Evolutionary conservation across 2,113 vertebrate species (phyloP), one percentile per base, ranked within the genome.

Genomic region (Zosterops hypoxanthus): DNA sequence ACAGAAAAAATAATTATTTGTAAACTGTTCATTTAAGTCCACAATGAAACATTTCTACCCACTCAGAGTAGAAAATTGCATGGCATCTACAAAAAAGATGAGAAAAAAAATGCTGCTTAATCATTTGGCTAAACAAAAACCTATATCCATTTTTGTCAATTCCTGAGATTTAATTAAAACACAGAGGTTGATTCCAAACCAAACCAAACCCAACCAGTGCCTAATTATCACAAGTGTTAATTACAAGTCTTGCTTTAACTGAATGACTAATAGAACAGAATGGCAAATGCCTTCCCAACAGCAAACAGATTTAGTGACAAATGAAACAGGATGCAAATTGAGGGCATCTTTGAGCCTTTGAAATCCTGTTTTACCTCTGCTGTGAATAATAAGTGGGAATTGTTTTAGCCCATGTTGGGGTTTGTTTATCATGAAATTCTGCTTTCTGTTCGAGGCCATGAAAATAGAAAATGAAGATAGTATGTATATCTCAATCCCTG

Each of bases 141-240:
- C 73, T 57, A 41, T 90, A 96, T 88, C 86, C 11, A 2, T 97
- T 97, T 97, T 97, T 96, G 95, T 97, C 96, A 95, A 1, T 96
- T 96, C 85, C 91, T 86, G 91, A 77, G 90, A 95, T 97, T 96
- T 98, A 97, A 98, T 97, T 97, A 97, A 97, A 97, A 95, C 95
- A 86, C 77, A 92, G 96, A 90, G 97, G 97, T 94, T 97, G 93
- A 94, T 97, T 97, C 94, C 88, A 95, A 97, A 96, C 92, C 86
- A 92, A 95, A 96, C 92, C 86, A 91, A 96, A 96, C 92, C 86
- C 96, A 95, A 93, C 92, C 86, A 87, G 77, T 2, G 44, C 83
- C 89, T 96, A 96, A 96, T 98, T 97, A 97, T 96, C 93, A 93
- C 90, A 90, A 96, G 96, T 96, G 96, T 95, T 97, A 97, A 97